Percentiles rank a stretch among this genome's conserved stretches.
phyloP scores from a whole-genome alignment of 2,888 invertebrate species.

The Scaptomyza cyrtandrae region DNA sequence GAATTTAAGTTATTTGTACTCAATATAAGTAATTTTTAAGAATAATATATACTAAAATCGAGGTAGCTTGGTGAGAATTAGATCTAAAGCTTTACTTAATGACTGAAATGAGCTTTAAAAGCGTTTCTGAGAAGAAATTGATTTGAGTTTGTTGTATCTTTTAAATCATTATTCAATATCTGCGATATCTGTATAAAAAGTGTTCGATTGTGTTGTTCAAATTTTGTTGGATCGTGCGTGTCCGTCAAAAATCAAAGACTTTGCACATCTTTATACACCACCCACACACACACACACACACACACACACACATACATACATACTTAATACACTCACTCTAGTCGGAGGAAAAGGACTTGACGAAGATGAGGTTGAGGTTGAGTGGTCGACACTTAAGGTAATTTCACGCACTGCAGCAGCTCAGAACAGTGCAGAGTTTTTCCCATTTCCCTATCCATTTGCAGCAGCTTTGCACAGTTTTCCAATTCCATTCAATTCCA shows the following conservation, averaged over 20 bases:
- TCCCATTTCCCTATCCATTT: slow-evolving; percentile 8
- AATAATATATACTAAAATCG: background rate
- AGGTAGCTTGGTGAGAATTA: too few species aligned
- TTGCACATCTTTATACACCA: background rate
- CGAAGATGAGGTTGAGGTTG: background rate
- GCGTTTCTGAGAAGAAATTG: too few species aligned
- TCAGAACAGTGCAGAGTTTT: slow-evolving; percentile 1
- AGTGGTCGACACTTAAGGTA: slow-evolving; percentile 73
- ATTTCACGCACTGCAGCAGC: slow-evolving; percentile 81
- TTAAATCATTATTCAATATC: too few species aligned
- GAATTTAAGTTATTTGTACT: background rate
- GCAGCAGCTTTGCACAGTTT: background rate
- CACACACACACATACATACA: background rate
- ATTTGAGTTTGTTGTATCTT: too few species aligned
- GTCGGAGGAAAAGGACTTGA: background rate
- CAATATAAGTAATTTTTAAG: background rate
- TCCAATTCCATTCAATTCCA: slow-evolving; percentile 37
- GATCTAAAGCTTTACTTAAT: too few species aligned
- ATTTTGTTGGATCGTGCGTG: too few species aligned
- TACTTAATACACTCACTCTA: slow-evolving; percentile 19
- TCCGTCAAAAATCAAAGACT: too few species aligned
- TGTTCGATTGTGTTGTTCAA: background rate
- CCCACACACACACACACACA: background rate
- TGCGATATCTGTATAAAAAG: background rate
- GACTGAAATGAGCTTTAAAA: too few species aligned